Percentiles rank a stretch among this genome's conserved stretches.
These are phyloP conservation scores for Himalopsyche tibetana DNA, from an alignment of 2,888 invertebrate genomes.

Conservation along the genomic window DNA sequence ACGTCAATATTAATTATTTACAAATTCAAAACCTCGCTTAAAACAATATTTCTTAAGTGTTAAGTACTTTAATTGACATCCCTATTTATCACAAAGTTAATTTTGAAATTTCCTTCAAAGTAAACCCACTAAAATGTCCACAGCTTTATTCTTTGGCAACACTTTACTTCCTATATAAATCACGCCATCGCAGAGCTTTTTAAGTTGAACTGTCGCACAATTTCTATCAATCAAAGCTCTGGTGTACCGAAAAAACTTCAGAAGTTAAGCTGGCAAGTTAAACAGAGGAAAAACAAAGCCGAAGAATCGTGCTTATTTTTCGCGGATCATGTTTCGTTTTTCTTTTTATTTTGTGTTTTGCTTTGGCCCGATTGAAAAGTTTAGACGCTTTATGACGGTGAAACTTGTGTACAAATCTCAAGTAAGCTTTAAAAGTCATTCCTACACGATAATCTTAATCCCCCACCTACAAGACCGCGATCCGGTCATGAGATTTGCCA, in stretches of 20 bases:
- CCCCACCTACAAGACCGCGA: too few relatives aligned
- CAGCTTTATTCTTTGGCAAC: neutral
- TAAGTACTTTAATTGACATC: too few relatives aligned
- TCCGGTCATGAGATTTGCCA: too few relatives aligned
- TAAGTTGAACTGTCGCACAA: conserved; percentile 3
- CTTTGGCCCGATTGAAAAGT: conserved; percentile 37
- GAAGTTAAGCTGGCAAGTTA: conserved; percentile 11
- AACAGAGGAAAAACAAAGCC: conserved; percentile 27
- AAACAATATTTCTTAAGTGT: too few relatives aligned
- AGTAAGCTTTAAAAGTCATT: neutral
- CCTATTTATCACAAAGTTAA: too few relatives aligned
- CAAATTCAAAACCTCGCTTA: too few relatives aligned
- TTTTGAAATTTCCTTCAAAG: too few relatives aligned
- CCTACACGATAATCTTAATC: neutral
- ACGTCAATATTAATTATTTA: too few relatives aligned
- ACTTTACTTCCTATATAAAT: conserved; percentile 3
- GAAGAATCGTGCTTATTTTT: neutral
- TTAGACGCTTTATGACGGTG: conserved; percentile 9
- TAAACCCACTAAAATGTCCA: too few relatives aligned
- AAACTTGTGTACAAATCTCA: neutral
- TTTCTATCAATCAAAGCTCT: conserved; percentile 35
- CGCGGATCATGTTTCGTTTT: conserved; percentile 31
- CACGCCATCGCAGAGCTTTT: conserved; percentile 27
- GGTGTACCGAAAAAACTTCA: conserved; percentile 1
- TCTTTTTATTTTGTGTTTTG: conserved; percentile 27